Base-by-base conservation (phyloP, 1,140 invertebrate genomes). In the Rhopalosiphum padi region DNA sequence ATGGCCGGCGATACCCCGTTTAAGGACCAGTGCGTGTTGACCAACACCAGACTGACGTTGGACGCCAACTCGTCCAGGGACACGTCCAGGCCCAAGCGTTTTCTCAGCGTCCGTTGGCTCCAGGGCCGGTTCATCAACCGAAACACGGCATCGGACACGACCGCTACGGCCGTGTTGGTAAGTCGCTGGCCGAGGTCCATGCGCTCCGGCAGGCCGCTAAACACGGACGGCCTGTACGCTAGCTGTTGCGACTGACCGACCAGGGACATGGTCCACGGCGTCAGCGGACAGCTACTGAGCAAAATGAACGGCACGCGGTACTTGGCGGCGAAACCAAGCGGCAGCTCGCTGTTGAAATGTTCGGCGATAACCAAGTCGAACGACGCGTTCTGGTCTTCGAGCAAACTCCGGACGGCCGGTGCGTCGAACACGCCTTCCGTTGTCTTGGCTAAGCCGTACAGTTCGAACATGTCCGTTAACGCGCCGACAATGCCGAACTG, bases 11-110 rank as follows among this genome's bases (percentile, higher is more conserved):
- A 96, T 0, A 96, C 96, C 15, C 96, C 96, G 92, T 96, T 96
- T 5, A 97, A 94, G 23, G 96, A 95, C 94, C 96, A 96, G 95
- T 97, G 96, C 4, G 96, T 96, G 95, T 97, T 97, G 0, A 96
- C 95, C 41, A 97, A 95, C 15, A 97, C 94, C 3, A 97, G 94
- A 1, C 97, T 94, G 94, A 96, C 96, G 94, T 96, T 96, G 85
- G 96, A 95, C 11, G 96, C 96, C 89, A 97, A 95, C 22, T 95
- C 95, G 2, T 96, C 95, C 48, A 97, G 94, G 89, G 53, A 68
- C 23, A 90, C 37, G 55, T 90, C 89, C 8, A 89, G 1, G 48
- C 8, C 87, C 4, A 89, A 6, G 37, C 53, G 87, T 53, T 89
- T 53, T 37, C 30, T 53, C 0, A 89, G 15, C 48, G 37, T 41